A percentile compares a stretch with the other conserved stretches of the same genome.
Evolutionary conservation across 2,888 invertebrate genomes (phyloP).

Genomic region (Erebia epiphron): DNA sequence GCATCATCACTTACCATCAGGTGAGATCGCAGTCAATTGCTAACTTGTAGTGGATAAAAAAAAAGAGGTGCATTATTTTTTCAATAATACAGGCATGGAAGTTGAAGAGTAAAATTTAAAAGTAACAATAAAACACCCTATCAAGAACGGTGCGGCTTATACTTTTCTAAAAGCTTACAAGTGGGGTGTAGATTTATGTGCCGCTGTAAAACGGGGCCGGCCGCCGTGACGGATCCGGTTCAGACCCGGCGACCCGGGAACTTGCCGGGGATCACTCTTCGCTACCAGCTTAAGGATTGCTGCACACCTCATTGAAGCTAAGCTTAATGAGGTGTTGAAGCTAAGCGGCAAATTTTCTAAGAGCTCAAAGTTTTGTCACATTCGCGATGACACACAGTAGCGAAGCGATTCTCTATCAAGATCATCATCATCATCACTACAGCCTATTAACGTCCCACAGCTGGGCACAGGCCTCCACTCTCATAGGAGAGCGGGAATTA

Average conservation of each 20-base stretch:
- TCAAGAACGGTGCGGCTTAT: constrained; percentile 27
- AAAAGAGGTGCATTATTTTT: too few species aligned
- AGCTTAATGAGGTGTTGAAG: not conserved
- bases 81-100: too few species aligned
- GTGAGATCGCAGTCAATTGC: too few species aligned
- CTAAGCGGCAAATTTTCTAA: not conserved
- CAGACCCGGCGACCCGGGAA: constrained; percentile 19
- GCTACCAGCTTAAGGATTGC: constrained; percentile 1
- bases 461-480: too few species aligned
- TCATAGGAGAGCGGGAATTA: too few species aligned
- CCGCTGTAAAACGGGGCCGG: constrained; percentile 28
- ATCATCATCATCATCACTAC: too few species aligned
- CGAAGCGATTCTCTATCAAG: not conserved
- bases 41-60: too few species aligned
- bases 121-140: constrained; percentile 14
- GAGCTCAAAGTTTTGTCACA: not conserved
- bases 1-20: too few species aligned
- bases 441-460: too few species aligned
- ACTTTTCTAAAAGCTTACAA: constrained; percentile 46
- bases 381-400: too few species aligned
- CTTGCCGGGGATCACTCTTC: constrained; percentile 32
- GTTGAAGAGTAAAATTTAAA: not conserved
- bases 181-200: constrained; percentile 39
- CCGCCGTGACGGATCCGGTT: constrained; percentile 27
- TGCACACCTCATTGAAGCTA: not conserved